phyloP scores from a whole-genome alignment of 2,113 vertebrate genomes.

The Protomyctophum bolini region DNA sequence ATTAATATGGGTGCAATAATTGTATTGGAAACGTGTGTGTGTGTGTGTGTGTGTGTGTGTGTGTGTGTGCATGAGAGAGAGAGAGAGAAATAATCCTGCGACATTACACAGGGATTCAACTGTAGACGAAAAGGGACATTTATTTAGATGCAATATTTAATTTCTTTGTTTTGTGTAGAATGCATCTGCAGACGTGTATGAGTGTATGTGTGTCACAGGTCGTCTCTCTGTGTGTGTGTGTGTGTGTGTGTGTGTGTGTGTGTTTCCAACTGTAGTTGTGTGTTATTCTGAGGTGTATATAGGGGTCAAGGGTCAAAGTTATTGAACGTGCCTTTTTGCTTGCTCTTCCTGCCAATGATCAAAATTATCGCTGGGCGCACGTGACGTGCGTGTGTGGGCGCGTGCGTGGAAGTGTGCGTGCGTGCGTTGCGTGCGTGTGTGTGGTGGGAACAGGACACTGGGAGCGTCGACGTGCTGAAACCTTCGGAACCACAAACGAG shows the following conservation, averaged over 20 bases:
- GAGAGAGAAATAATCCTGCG: background rate
- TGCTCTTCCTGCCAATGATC: conserved; percentile 30
- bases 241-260: conserved; percentile 7
- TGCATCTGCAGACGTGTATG: background rate
- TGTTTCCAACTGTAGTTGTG: conserved; percentile 1
- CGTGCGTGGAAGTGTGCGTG: background rate
- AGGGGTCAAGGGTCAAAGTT: conserved; percentile 21
- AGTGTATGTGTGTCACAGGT: background rate
- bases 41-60: background rate
- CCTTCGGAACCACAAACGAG: no score
- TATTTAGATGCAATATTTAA: no score
- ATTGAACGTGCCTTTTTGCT: conserved; percentile 63
- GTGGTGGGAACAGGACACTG: conserved; percentile 26
- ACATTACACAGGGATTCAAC: no score
- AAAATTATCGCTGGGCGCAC: conserved; percentile 2
- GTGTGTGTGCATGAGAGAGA: background rate
- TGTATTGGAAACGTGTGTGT: conserved; percentile 11
- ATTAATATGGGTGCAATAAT: conserved; percentile 71
- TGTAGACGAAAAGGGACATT: no score
- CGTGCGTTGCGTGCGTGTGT: conserved; percentile 1
- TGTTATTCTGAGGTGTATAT: conserved; percentile 11
- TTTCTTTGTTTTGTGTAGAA: background rate
- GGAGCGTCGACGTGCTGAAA: no score
- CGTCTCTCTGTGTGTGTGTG: conserved; percentile 17
- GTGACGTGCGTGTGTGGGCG: background rate